A percentile compares a stretch with the other conserved stretches of the same genome.
These are phyloP conservation scores for Trypoxylus dichotomus DNA, from an alignment of 1,140 invertebrate species.

Conservation along the genomic window DNA sequence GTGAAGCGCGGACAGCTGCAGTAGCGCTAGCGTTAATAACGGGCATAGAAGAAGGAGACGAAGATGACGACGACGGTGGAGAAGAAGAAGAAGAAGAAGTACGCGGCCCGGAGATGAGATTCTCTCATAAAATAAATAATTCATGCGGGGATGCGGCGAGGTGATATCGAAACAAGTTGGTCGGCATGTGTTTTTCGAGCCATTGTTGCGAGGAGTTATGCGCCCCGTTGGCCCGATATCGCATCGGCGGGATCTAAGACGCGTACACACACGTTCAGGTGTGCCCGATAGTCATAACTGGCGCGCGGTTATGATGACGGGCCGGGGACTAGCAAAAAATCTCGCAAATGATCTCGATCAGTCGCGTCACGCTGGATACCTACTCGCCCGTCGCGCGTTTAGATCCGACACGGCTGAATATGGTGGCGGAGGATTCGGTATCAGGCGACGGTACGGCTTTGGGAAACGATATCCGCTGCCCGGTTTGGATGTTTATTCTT, in stretches of 20 bases:
- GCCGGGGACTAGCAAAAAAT: neutral
- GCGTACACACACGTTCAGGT: conserved; percentile 33
- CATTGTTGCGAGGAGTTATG: conserved; percentile 47
- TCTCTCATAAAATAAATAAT: conserved; percentile 42
- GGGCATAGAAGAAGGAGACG: too few species aligned
- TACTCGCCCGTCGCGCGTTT: too few species aligned
- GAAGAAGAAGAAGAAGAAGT: neutral
- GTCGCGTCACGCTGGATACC: too few species aligned
- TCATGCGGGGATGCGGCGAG: conserved; percentile 41
- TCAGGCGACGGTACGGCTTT: too few species aligned
- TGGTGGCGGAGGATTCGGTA: too few species aligned
- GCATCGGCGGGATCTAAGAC: conserved; percentile 40
- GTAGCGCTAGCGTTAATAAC: too few species aligned
- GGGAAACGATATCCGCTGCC: too few species aligned
- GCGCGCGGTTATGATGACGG: conserved; percentile 2
- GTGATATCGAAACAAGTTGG: conserved; percentile 45
- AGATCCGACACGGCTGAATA: too few species aligned
- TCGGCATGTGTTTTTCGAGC: conserved; percentile 49
- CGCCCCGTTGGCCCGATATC: conserved; percentile 43
- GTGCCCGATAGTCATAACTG: conserved; percentile 36
- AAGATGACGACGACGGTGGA: too few species aligned
- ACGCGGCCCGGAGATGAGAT: neutral
- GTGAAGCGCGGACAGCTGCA: too few species aligned
- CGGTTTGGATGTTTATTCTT: too few species aligned
- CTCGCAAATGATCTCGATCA: too few species aligned